These are phyloP conservation scores for Cephalopachus bancanus DNA, from an alignment of 2,797 vertebrate species.

Conservation along the genomic window DNA sequence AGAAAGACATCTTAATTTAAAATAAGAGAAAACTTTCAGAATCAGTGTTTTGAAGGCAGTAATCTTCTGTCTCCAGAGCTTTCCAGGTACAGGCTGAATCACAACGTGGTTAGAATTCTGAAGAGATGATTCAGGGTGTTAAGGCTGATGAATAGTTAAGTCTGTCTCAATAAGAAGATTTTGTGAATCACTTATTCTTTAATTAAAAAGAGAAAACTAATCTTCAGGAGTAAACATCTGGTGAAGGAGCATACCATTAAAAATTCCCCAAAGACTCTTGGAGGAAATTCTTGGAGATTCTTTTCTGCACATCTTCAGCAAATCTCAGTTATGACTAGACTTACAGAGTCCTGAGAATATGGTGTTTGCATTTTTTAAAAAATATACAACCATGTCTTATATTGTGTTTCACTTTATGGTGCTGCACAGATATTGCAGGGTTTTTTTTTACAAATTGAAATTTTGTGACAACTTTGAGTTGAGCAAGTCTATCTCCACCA, in stretches of 20 bases:
- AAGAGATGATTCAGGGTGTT: not conserved
- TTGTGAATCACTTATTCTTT: constrained; percentile 18
- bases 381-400: not conserved
- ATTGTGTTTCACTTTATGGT: not conserved
- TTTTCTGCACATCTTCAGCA: not conserved
- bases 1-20: not conserved
- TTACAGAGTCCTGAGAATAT: not conserved
- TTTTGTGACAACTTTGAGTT: not conserved
- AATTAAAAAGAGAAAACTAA: not conserved
- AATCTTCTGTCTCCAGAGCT: not conserved
- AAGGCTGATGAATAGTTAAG: not conserved
- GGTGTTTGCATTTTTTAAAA: not conserved
- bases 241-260: constrained; percentile 12
- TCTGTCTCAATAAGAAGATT: not conserved
- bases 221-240: not conserved
- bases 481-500: not conserved
- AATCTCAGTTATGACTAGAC: not conserved
- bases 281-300: not conserved
- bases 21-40: not conserved
- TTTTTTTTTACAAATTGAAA: not conserved
- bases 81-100: not conserved
- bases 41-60: not conserved
- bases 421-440: not conserved
- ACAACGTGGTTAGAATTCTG: not conserved
- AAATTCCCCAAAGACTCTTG: not conserved